Conservation (phyloP, 2,113 vertebrate species). For the Cephalopterus ornatus region DNA sequence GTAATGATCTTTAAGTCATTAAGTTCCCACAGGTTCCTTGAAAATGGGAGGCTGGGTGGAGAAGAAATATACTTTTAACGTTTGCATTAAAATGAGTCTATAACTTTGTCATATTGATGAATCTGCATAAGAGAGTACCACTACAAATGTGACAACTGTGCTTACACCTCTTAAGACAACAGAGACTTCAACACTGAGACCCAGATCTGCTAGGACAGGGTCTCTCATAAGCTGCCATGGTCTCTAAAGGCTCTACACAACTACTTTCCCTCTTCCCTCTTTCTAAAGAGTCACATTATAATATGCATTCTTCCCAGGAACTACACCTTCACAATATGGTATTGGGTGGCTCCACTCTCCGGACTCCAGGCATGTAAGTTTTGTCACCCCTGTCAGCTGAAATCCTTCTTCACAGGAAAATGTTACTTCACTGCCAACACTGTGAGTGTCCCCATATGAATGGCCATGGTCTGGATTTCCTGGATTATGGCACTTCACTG, state of each 20-base stretch:
- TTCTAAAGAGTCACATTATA: neutral
- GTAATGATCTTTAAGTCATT: neutral
- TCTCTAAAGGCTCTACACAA: neutral
- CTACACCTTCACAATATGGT: conserved; percentile 86
- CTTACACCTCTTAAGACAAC: neutral
- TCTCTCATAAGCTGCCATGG: neutral
- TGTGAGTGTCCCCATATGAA: conserved; percentile 76
- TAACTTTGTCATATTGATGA: neutral
- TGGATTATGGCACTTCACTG: conserved; percentile 84
- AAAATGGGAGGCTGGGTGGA: neutral
- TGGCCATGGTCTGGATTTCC: conserved; percentile 83
- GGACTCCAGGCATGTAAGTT: conserved; percentile 79
- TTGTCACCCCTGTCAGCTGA: conserved; percentile 74
- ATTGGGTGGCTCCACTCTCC: conserved; percentile 79
- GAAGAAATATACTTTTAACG: neutral
- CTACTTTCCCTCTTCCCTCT: neutral
- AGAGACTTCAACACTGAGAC: neutral
- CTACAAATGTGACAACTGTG: neutral
- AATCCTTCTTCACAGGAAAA: conserved; percentile 87
- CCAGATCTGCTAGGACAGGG: neutral
- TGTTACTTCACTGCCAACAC: conserved; percentile 79
- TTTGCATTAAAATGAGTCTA: neutral
- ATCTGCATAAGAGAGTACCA: neutral
- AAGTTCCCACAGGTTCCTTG: neutral
- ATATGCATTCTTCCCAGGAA: neutral